A percentile compares a stretch with the other conserved stretches of the same genome.
Conservation (phyloP, 2,797 vertebrate genomes). For the Anabas testudineus region DNA sequence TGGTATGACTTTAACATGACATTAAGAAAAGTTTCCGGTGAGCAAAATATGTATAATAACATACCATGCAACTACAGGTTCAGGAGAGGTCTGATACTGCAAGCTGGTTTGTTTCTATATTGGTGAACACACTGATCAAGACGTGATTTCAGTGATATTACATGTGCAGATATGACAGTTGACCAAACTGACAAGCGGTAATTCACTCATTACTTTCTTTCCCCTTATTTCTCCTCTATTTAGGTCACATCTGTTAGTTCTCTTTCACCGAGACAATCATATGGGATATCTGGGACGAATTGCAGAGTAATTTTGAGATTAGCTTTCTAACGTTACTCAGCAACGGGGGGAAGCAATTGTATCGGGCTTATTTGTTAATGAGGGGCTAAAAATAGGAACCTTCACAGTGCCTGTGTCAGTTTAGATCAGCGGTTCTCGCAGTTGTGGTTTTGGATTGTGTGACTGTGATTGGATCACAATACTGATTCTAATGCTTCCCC, state of each 20-base stretch:
- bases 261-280: conserved; percentile 75
- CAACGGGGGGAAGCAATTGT: conserved; percentile 69
- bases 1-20: too few species aligned
- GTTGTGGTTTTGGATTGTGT: conserved; percentile 12
- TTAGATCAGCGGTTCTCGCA: conserved; percentile 18
- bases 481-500: conserved; percentile 3
- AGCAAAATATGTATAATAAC: too few species aligned
- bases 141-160: conserved; percentile 3
- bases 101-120: too few species aligned
- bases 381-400: conserved; percentile 63
- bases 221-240: conserved; percentile 37
- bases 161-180: neutral
- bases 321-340: conserved; percentile 73
- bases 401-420: conserved; percentile 35
- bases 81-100: too few species aligned
- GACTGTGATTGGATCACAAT: conserved; percentile 22
- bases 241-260: conserved; percentile 77
- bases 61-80: too few species aligned
- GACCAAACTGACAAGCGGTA: neutral
- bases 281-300: conserved; percentile 73
- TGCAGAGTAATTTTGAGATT: conserved; percentile 80
- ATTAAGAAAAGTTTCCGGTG: too few species aligned
- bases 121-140: neutral
- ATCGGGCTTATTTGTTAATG: conserved; percentile 68
- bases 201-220: neutral